Conservation (phyloP, 2,888 invertebrate species). For the Cantharis lateralis region DNA sequence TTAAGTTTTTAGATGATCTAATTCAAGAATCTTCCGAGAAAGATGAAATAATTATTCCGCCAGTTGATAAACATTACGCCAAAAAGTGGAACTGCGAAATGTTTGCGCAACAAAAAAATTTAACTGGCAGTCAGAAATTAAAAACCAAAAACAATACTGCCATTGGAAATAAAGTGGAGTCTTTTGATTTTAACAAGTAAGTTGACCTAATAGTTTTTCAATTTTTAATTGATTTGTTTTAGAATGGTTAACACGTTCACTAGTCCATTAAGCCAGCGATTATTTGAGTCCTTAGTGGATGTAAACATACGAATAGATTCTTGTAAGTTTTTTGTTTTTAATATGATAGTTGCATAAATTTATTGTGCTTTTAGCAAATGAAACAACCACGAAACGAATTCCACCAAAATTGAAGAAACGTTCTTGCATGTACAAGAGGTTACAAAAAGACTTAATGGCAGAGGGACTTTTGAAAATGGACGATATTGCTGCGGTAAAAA, state of each 20-base stretch:
- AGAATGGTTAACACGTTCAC: conserved; percentile 65
- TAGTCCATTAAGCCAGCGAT: conserved; percentile 84
- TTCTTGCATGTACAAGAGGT: background rate
- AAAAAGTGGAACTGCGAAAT: conserved; percentile 79
- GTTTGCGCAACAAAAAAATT: conserved; percentile 65
- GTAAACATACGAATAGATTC: background rate
- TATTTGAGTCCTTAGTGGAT: conserved; percentile 85
- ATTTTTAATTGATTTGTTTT: conserved; percentile 4
- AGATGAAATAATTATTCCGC: conserved; percentile 81
- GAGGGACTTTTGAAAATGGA: background rate
- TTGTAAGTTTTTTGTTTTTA: background rate
- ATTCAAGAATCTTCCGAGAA: conserved; percentile 67
- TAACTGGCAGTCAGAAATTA: conserved; percentile 25
- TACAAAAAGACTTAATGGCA: background rate
- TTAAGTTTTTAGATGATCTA: conserved; percentile 67
- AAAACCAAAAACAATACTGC: background rate
- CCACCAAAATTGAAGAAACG: background rate
- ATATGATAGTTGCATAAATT: background rate
- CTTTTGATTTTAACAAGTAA: background rate
- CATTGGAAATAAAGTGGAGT: background rate
- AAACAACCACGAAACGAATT: background rate
- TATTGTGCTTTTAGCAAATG: background rate
- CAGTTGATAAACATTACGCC: conserved; percentile 87
- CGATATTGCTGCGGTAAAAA: background rate
- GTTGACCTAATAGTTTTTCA: background rate